Evolutionary conservation across 2,888 invertebrate genomes (phyloP).

Genomic region (Galerucella calmariensis): DNA sequence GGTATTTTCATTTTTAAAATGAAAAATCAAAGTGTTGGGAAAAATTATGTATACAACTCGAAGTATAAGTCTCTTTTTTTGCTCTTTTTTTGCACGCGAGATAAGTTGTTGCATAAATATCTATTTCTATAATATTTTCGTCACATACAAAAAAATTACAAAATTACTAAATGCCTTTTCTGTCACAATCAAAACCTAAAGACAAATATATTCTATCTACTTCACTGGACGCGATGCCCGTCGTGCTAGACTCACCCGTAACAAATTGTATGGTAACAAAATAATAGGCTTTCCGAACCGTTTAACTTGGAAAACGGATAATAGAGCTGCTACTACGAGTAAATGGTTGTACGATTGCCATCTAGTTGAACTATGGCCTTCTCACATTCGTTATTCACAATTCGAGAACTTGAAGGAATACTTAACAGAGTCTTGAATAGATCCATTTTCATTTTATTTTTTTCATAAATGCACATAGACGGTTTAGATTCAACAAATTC

Average conservation of each 20-base stretch:
- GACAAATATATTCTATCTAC: background rate
- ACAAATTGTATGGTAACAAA: conserved; percentile 45
- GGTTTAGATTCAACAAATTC: background rate
- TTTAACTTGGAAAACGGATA: conserved; percentile 45
- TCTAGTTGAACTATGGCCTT: conserved; percentile 46
- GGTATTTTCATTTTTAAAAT: too few relatives aligned
- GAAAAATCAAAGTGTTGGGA: too few relatives aligned
- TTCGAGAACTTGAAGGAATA: conserved; percentile 12
- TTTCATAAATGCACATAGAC: background rate
- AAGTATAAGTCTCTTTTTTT: too few relatives aligned
- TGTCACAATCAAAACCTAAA: too few relatives aligned
- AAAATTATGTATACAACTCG: too few relatives aligned
- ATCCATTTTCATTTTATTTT: background rate
- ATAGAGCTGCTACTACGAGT: conserved; percentile 37
- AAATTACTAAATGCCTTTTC: too few relatives aligned
- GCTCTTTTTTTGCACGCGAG: too few relatives aligned
- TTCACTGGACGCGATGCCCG: conserved; percentile 14
- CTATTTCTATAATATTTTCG: too few relatives aligned
- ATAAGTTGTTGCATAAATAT: too few relatives aligned
- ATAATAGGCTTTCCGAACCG: conserved; percentile 47
- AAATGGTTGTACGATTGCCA: conserved; percentile 44
- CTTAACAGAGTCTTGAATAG: background rate
- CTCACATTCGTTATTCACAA: conserved; percentile 48
- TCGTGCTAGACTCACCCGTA: conserved; percentile 24
- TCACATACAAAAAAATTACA: too few relatives aligned